Percentiles rank a stretch among this genome's conserved stretches.
These are phyloP conservation scores for Papilio dardanus DNA, from an alignment of 1,140 invertebrate genomes.

Conservation along the genomic window DNA sequence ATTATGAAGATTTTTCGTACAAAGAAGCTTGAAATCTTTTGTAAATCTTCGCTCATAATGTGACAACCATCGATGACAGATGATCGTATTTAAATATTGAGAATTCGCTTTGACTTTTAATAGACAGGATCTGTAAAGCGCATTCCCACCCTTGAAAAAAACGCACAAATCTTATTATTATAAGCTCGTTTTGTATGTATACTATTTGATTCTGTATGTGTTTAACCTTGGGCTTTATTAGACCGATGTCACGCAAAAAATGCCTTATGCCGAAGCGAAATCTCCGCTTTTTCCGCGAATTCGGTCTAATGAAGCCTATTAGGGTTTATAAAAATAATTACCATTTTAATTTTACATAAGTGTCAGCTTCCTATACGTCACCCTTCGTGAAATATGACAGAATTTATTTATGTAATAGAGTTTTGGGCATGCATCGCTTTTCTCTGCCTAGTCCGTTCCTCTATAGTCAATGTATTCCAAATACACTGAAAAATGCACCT, in stretches of 20 bases:
- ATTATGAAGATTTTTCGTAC: conserved; percentile 51
- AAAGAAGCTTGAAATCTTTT: conserved; percentile 60
- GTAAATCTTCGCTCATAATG: conserved; percentile 60
- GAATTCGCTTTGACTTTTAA: conserved; percentile 7
- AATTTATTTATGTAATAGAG: neutral
- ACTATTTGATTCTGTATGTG: neutral
- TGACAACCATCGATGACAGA: conserved; percentile 77
- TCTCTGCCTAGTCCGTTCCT: neutral
- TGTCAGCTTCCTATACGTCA: neutral
- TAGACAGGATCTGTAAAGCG: neutral
- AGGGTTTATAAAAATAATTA: too few relatives aligned
- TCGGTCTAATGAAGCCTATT: too few relatives aligned
- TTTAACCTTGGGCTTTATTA: too few relatives aligned
- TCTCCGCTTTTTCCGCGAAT: too few relatives aligned
- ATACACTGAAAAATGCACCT: conserved; percentile 42
- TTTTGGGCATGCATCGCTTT: too few relatives aligned
- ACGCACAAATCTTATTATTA: too few relatives aligned
- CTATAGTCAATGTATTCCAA: neutral
- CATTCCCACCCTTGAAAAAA: neutral
- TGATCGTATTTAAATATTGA: conserved; percentile 52
- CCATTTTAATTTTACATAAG: neutral
- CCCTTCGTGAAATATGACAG: neutral
- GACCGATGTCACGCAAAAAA: too few relatives aligned
- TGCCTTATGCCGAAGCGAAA: too few relatives aligned
- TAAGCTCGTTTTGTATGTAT: too few relatives aligned